Evolutionary conservation across 1,140 invertebrate species (phyloP).

Genomic region (Drosophila athabasca): DNA sequence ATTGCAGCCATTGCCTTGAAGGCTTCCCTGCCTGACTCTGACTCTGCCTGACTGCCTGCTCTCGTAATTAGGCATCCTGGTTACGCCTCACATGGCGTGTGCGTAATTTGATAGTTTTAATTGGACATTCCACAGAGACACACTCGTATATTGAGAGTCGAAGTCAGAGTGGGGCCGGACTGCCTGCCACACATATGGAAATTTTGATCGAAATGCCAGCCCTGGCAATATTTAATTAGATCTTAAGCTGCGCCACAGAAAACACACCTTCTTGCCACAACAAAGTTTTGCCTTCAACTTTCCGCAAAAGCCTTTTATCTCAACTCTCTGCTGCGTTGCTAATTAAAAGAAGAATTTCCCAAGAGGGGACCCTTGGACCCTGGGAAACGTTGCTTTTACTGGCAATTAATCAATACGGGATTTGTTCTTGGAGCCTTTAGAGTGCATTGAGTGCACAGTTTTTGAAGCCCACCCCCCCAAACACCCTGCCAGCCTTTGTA

Average conservation of each 20-base stretch:
- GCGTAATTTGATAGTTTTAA: conserved; percentile 79
- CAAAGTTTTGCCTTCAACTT: conserved; percentile 21
- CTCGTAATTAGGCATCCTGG: conserved; percentile 57
- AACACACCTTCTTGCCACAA: conserved; percentile 11
- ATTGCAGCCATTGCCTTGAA: too few relatives aligned
- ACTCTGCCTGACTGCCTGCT: conserved; percentile 11
- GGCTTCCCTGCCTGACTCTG: too few relatives aligned
- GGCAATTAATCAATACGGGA: conserved; percentile 47
- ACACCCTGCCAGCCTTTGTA: conserved; percentile 29
- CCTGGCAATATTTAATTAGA: conserved; percentile 44
- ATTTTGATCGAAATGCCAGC: conserved; percentile 46
- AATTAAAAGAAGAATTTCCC: conserved; percentile 39
- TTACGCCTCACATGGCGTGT: conserved; percentile 45
- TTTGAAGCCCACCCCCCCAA: conserved; percentile 32
- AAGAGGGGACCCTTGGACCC: conserved; percentile 1
- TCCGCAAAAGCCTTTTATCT: conserved; percentile 18
- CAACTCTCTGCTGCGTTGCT: conserved; percentile 29
- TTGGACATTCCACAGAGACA: conserved; percentile 53
- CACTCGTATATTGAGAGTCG: neutral
- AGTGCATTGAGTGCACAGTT: conserved; percentile 40
- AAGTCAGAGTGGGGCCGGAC: too few relatives aligned
- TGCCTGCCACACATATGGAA: conserved; percentile 29
- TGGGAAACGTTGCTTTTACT: neutral
- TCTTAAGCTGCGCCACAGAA: neutral
- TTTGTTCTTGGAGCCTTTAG: conserved; percentile 14